These are phyloP conservation scores for Ooceraea biroi DNA, from an alignment of 1,140 invertebrate species.

Conservation along the genomic window DNA sequence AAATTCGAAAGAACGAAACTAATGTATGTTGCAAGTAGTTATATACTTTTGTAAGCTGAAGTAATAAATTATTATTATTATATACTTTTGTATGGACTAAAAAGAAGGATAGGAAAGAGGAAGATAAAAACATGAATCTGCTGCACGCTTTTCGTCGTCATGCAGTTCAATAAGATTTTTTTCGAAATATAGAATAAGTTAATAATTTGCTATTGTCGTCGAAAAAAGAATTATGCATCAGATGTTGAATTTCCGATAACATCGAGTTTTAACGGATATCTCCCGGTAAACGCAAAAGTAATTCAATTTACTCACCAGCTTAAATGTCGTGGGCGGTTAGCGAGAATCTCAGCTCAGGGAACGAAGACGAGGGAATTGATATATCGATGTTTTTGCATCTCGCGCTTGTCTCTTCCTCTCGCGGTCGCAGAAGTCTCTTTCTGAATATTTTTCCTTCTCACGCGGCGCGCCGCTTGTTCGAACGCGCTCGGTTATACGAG, in stretches of 20 bases:
- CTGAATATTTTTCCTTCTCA: conserved; percentile 45
- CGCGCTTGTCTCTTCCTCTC: conserved; percentile 27
- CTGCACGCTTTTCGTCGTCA: conserved; percentile 7
- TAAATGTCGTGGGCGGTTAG: conserved; percentile 20
- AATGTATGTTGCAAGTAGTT: not conserved
- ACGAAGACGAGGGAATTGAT: conserved; percentile 53
- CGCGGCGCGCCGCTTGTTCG: not conserved
- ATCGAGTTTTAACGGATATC: conserved; percentile 47
- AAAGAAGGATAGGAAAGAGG: conserved; percentile 5
- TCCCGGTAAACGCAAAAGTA: conserved; percentile 50
- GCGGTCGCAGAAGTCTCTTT: conserved; percentile 24
- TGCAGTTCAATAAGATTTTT: conserved; percentile 19
- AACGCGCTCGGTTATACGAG: not conserved
- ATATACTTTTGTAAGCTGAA: conserved; percentile 14
- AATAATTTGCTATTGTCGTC: conserved; percentile 32
- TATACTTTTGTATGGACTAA: conserved; percentile 26
- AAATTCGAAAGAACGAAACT: conserved; percentile 1
- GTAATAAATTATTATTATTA: too few species aligned
- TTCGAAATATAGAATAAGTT: conserved; percentile 35
- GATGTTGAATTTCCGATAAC: conserved; percentile 47
- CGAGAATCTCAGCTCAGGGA: conserved; percentile 34
- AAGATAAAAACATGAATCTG: conserved; percentile 22
- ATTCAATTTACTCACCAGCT: conserved; percentile 50
- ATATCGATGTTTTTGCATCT: conserved; percentile 49
- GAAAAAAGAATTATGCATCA: conserved; percentile 21